These are phyloP conservation scores for Aurelia aurita complex sp. Pacific DNA, from an alignment of 30 jellyfish, hydroid and myxozoan species.

Conservation along the genomic window DNA sequence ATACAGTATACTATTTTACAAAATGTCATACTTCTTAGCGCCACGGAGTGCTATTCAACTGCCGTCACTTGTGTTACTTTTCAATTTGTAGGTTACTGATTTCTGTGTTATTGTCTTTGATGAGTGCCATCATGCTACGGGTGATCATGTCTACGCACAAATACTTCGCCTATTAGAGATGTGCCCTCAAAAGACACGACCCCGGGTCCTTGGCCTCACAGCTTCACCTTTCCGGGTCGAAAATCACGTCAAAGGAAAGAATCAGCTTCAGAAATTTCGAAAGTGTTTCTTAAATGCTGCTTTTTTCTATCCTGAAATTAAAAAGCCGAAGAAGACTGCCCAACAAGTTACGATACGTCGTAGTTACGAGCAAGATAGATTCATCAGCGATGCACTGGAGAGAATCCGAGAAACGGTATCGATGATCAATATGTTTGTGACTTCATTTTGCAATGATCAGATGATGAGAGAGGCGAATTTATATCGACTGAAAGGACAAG, in stretches of 20 bases:
- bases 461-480: constrained; percentile 11
- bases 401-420: background rate
- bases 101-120: constrained; percentile 75
- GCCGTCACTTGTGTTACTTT: too few relatives aligned
- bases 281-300: constrained; percentile 45
- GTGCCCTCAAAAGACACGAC: constrained; percentile 21
- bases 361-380: constrained; percentile 9
- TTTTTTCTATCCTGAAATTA: constrained; percentile 34
- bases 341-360: constrained; percentile 20
- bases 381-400: constrained; percentile 13
- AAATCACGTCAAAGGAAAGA: constrained; percentile 46
- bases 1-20: too few relatives aligned
- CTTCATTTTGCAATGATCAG: constrained; percentile 4
- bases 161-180: constrained; percentile 33
- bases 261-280: constrained; percentile 52
- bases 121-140: constrained; percentile 88
- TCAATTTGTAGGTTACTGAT: constrained; percentile 17
- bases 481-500: constrained; percentile 59
- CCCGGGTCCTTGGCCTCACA: constrained; percentile 82
- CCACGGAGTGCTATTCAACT: too few relatives aligned
- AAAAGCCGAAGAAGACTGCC: constrained; percentile 2
- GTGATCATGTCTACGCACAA: constrained; percentile 66
- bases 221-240: constrained; percentile 80
- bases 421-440: background rate
- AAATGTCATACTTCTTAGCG: too few relatives aligned